These are phyloP conservation scores for Acanthochromis polyacanthus DNA, from an alignment of 2,113 vertebrate genomes.

Conservation along the genomic window DNA sequence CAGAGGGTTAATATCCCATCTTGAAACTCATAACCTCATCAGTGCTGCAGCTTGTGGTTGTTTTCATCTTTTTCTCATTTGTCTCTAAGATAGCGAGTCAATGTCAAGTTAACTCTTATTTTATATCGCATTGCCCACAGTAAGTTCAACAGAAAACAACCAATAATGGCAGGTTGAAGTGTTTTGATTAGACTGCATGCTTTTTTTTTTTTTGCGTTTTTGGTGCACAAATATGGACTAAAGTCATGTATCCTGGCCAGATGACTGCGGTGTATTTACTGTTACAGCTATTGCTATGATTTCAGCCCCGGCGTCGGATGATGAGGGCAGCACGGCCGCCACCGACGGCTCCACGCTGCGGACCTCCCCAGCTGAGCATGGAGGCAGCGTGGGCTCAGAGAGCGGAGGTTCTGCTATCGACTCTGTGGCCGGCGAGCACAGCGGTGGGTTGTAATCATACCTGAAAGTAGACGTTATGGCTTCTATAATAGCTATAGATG, in stretches of 20 bases:
- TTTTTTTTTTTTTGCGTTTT: conserved; percentile 15
- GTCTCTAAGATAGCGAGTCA: background rate
- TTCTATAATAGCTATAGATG: background rate
- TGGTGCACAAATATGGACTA: conserved; percentile 49
- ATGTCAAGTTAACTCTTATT: background rate
- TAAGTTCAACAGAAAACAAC: background rate
- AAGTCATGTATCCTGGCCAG: conserved; percentile 64
- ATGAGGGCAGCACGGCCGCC: conserved; percentile 98
- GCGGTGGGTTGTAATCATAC: conserved; percentile 85
- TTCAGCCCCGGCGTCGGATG: conserved; percentile 99
- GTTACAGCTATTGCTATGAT: conserved; percentile 97
- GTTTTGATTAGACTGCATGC: conserved; percentile 27
- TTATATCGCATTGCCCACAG: conserved; percentile 5
- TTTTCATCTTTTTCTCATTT: background rate
- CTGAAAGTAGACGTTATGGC: background rate
- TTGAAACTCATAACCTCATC: background rate
- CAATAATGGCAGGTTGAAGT: background rate
- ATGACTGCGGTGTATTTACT: conserved; percentile 89
- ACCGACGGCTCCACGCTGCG: conserved; percentile 97
- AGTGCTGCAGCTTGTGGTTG: background rate
- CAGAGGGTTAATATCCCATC: background rate
- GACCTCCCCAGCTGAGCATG: conserved; percentile 97
- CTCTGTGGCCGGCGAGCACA: conserved; percentile 98
- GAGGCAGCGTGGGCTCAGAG: conserved; percentile 97
- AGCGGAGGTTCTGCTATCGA: conserved; percentile 98